Evolutionary conservation across 2,797 vertebrate genomes (phyloP).

Genomic region (Cossypha caffra): DNA sequence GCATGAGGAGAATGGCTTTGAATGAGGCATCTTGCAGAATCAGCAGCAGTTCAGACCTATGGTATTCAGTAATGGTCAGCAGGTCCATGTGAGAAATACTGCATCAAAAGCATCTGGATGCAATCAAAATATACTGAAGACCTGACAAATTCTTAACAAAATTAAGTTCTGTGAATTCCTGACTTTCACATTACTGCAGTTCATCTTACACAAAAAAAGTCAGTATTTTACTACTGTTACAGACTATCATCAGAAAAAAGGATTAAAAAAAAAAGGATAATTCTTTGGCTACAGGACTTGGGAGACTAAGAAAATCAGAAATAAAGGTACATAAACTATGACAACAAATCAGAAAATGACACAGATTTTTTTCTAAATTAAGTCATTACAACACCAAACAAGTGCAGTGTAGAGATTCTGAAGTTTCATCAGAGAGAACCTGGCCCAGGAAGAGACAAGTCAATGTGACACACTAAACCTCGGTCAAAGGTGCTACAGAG

Average conservation of each 20-base stretch:
- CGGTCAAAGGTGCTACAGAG: background rate
- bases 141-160: background rate
- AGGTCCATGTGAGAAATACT: background rate
- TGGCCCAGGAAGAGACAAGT: background rate
- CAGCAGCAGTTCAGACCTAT: background rate
- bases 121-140: background rate
- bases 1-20: rapidly evolving
- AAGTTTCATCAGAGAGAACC: background rate
- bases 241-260: background rate
- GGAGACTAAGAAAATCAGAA: background rate
- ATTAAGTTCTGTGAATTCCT: background rate
- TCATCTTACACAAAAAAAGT: background rate
- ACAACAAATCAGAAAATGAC: background rate
- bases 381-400: background rate
- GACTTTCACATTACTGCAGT: background rate
- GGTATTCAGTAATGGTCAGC: background rate
- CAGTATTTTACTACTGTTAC: background rate
- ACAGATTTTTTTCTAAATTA: background rate
- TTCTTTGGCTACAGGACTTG: background rate
- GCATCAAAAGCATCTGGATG: background rate
- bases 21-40: background rate
- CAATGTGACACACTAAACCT: background rate
- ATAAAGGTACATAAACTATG: background rate
- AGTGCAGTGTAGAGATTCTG: rapidly evolving
- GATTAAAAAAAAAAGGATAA: rapidly evolving